Evolutionary conservation across 2,888 invertebrate genomes (phyloP).

Genomic region (Trissoscelio sp.): DNA sequence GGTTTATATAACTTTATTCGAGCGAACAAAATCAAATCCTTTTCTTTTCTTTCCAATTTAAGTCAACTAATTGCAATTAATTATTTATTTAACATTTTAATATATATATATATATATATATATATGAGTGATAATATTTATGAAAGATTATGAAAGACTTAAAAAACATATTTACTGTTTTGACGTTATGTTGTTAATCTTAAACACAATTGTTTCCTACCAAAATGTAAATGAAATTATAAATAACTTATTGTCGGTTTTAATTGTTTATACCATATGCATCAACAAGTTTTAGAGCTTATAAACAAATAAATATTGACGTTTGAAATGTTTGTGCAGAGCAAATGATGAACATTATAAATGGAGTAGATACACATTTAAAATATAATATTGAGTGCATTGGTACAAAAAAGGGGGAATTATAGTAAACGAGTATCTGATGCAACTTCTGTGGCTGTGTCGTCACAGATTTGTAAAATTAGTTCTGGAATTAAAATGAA

Average conservation of each 20-base stretch:
- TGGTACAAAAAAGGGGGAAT: constrained; percentile 61
- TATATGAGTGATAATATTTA: no score
- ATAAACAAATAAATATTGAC: no score
- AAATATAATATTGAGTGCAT: constrained; percentile 34
- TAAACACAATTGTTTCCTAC: no score
- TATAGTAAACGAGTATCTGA: constrained; percentile 79
- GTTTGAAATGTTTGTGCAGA: no score
- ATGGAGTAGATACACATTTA: constrained; percentile 26
- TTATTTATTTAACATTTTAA: no score
- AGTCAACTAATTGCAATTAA: no score
- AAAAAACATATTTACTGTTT: no score
- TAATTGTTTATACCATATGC: no score
- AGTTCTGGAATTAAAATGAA: constrained; percentile 54
- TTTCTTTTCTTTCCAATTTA: no score
- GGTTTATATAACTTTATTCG: background rate
- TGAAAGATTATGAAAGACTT: no score
- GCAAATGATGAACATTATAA: background rate
- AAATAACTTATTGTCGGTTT: background rate
- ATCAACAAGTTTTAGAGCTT: background rate
- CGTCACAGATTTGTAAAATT: constrained; percentile 77
- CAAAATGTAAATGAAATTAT: background rate
- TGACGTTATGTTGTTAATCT: no score
- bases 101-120: no score
- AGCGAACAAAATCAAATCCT: background rate
- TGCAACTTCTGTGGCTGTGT: constrained; percentile 79